Percentiles rank a stretch among this genome's conserved stretches.
phyloP scores from a whole-genome alignment of 2,113 vertebrate genomes.

The Manacus vitellinus region DNA sequence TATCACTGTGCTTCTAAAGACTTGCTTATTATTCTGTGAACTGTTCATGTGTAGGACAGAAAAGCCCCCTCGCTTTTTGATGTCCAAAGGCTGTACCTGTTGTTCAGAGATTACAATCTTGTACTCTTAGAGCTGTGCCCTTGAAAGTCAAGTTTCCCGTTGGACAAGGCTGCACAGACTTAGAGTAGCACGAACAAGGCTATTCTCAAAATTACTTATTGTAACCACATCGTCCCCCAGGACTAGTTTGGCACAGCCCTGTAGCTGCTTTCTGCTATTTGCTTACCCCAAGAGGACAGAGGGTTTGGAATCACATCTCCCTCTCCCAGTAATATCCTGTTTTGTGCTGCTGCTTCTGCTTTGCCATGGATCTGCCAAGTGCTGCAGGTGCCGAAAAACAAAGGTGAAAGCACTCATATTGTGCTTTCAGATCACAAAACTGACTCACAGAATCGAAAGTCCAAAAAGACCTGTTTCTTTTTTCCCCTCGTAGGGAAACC shows the following conservation, averaged over 20 bases:
- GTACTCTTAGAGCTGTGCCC: background rate
- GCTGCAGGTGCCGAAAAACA: conserved; percentile 50
- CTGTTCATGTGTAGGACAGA: background rate
- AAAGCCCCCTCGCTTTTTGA: background rate
- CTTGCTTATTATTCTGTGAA: background rate
- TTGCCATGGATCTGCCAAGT: conserved; percentile 10
- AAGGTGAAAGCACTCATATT: conserved; percentile 55
- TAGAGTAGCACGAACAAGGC: background rate
- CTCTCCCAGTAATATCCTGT: background rate
- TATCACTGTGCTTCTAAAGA: background rate
- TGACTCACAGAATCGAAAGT: background rate
- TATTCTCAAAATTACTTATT: conserved; percentile 17
- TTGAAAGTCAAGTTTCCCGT: background rate
- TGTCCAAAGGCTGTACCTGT: background rate
- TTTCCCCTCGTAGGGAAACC: background rate
- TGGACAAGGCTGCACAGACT: background rate
- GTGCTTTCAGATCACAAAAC: background rate
- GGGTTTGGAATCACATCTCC: background rate
- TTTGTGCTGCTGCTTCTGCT: conserved; percentile 3
- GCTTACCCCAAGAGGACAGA: background rate
- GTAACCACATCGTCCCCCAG: background rate
- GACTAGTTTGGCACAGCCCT: background rate
- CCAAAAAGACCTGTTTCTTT: background rate
- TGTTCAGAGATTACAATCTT: background rate
- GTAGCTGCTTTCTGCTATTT: conserved; percentile 33